Conservation (phyloP, 1,140 invertebrate species). For the Halesus radiatus region DNA sequence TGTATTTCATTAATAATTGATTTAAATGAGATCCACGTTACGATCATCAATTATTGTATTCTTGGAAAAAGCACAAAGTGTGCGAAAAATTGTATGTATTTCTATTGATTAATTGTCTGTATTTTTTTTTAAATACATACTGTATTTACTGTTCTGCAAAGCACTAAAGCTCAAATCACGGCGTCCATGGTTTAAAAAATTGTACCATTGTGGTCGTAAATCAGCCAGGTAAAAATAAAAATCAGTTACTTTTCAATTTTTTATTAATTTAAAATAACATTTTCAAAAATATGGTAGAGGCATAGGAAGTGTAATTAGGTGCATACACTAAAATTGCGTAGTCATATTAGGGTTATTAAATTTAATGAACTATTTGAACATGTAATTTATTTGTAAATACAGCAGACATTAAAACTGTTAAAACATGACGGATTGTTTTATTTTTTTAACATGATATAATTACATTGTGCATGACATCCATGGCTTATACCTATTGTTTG, state of each 20-base stretch:
- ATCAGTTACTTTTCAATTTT: neutral
- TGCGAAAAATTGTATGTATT: no score
- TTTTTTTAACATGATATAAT: neutral
- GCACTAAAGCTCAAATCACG: neutral
- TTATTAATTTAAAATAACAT: neutral
- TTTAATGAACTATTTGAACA: slow-evolving; percentile 15
- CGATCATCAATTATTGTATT: no score
- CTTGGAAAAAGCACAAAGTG: no score
- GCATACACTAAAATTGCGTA: slow-evolving; percentile 4
- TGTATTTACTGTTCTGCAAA: no score
- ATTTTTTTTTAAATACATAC: no score
- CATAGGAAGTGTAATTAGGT: slow-evolving; percentile 9
- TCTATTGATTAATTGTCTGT: no score
- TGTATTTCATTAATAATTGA: no score
- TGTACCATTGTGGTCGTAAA: no score
- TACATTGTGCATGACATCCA: neutral
- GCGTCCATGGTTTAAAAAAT: neutral
- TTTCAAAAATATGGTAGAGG: neutral
- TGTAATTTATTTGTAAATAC: slow-evolving; percentile 41
- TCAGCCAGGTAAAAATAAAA: no score
- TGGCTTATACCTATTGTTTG: neutral
- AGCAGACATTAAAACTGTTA: slow-evolving; percentile 25
- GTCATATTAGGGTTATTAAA: slow-evolving; percentile 26
- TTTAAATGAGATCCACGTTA: no score
- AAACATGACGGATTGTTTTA: slow-evolving; percentile 1